Conservation (phyloP, 2,113 vertebrate genomes). For the Peromyscus maniculatus region DNA sequence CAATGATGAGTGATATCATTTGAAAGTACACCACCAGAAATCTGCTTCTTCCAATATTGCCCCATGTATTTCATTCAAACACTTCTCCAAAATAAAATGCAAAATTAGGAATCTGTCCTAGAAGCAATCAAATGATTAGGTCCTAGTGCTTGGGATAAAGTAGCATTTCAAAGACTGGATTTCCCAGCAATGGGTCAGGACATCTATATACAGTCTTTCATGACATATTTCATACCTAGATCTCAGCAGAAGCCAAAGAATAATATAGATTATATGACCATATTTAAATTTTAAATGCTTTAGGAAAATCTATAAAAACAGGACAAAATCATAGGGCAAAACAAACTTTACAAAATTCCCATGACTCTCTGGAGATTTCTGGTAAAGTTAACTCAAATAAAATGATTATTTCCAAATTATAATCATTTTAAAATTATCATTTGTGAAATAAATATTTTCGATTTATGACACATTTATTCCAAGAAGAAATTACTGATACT, state of each 20-base stretch:
- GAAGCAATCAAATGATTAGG: background rate
- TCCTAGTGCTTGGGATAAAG: background rate
- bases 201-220: background rate
- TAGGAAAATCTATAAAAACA: background rate
- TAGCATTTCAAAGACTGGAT: background rate
- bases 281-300: background rate
- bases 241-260: background rate
- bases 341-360: background rate
- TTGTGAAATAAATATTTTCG: background rate
- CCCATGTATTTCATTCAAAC: background rate
- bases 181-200: background rate
- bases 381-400: background rate
- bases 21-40: background rate
- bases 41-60: background rate
- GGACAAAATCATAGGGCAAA: background rate
- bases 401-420: background rate
- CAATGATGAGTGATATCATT: accelerated
- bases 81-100: background rate
- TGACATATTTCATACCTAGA: background rate
- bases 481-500: background rate
- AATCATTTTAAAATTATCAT: background rate
- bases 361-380: background rate
- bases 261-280: background rate
- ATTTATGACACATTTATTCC: background rate
- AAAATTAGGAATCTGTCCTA: background rate